Evolutionary conservation across 2,113 vertebrate species (phyloP).

Genomic region (Lynx canadensis): DNA sequence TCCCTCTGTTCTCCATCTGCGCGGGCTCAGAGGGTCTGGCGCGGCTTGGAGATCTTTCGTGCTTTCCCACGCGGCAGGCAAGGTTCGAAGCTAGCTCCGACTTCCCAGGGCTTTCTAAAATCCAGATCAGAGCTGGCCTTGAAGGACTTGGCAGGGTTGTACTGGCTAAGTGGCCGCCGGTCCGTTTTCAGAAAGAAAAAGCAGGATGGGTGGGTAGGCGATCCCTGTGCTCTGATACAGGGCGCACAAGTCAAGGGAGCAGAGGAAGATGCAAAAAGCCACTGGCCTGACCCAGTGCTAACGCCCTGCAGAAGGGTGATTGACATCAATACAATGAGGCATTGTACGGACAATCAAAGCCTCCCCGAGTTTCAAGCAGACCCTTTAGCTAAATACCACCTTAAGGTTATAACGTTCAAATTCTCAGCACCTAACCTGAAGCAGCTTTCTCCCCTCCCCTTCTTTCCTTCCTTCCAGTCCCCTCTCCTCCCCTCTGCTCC

Average conservation of each 20-base stretch:
- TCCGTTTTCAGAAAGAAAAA: background rate
- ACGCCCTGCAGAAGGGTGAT: background rate
- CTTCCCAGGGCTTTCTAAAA: background rate
- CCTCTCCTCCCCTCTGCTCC: too few species aligned
- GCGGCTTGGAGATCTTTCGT: background rate
- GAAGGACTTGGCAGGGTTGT: background rate
- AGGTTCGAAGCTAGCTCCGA: background rate
- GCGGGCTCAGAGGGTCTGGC: background rate
- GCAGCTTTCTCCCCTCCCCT: fast-evolving
- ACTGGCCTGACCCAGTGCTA: background rate
- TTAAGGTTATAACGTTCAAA: background rate
- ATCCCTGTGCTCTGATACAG: background rate
- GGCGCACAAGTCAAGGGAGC: background rate
- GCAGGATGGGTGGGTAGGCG: fast-evolving
- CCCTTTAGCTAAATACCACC: background rate
- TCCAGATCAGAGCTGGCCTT: background rate
- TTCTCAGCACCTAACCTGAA: background rate
- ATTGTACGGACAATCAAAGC: background rate
- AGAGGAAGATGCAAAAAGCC: background rate
- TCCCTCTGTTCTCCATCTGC: background rate
- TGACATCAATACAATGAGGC: background rate
- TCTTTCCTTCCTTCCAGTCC: background rate
- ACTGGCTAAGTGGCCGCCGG: background rate
- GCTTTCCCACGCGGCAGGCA: background rate
- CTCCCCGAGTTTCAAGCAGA: background rate